Conservation (phyloP, 1,140 invertebrate species). For the Caenorhabditis tropicalis region DNA sequence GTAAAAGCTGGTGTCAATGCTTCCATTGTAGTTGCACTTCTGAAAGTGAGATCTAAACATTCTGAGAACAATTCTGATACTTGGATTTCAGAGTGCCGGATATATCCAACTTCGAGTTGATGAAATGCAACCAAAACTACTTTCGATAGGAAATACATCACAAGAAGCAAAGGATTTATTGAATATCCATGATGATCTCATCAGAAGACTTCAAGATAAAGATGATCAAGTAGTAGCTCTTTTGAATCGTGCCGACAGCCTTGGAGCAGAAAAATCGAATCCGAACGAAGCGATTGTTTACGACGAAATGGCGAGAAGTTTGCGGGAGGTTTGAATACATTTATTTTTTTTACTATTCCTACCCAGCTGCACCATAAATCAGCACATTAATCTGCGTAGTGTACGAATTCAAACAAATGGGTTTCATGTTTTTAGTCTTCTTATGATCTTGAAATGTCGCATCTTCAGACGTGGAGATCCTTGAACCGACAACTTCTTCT, state of each 20-base stretch:
- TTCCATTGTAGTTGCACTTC: conserved; percentile 84
- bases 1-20: conserved; percentile 83
- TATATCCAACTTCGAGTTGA: conserved; percentile 85
- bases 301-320: conserved; percentile 87
- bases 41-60: conserved; percentile 80
- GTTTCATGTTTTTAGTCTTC: not conserved
- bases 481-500: conserved; percentile 83
- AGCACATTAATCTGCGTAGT: conserved; percentile 14
- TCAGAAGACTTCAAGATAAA: conserved; percentile 84
- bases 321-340: conserved; percentile 76
- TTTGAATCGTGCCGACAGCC: conserved; percentile 83
- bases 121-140: conserved; percentile 84
- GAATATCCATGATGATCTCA: conserved; percentile 83
- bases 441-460: not conserved
- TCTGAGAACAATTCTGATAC: conserved; percentile 16
- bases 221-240: conserved; percentile 89
- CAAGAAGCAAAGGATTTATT: conserved; percentile 81
- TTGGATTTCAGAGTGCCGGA: conserved; percentile 80
- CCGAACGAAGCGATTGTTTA: conserved; percentile 79
- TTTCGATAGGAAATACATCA: conserved; percentile 81
- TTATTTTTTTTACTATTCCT: not conserved
- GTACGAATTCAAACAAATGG: not conserved
- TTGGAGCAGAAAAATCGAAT: conserved; percentile 61
- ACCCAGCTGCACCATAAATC: conserved; percentile 21
- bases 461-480: conserved; percentile 81